Evolutionary conservation across 2,113 vertebrate species (phyloP), one percentile per base, ranked within the genome.

Genomic region (Cynopterus brachyotis): DNA sequence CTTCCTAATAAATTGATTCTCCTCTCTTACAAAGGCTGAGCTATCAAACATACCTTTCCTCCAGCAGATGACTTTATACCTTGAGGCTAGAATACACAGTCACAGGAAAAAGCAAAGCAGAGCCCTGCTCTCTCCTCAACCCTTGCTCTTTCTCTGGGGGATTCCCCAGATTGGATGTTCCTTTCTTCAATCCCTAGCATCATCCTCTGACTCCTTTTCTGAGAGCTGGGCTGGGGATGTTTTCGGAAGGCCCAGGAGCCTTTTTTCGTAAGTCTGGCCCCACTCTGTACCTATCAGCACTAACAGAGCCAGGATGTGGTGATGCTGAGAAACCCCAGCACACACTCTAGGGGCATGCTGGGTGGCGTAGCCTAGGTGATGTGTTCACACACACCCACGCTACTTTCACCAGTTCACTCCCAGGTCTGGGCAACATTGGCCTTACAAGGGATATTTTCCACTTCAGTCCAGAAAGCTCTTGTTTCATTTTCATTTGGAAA

Each of bases 221-320:
- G 57, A 72, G 26, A 37, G 42, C 26, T 16, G 42, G 17, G 22
- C 16, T 20, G 1, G 17, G 37, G 73, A 17, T 75, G 32, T 59
- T 86, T 91, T 45, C 13, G 57, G 55, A 81, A 82, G 69, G 13
- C 55, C 53, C 59, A 28, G n/a, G 35, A 95, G n/a, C 28, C 80
- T 94, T 85, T 59, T 62, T 42, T 16, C 26, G 78, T 82, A 32
- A 59, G 42, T 72, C 10, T 28, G 66, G 28, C 45, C 45, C 47
- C 3, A 19, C 7, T 53, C 20, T 73, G 45, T 16, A 47, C 28
- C 37, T 10, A 1, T 8, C 0, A 95, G 93, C 40, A 78, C 84
- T 3, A 50, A 28, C 45, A 22, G 26, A 88, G 91, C 75, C 95
- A 97, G 96, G 92, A 96, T 91, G 96, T 37, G 94, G 95, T 69